These are phyloP conservation scores for Scolanthus callimorphus DNA, from an alignment of 92 coral and sea anemone genomes.

Conservation along the genomic window DNA sequence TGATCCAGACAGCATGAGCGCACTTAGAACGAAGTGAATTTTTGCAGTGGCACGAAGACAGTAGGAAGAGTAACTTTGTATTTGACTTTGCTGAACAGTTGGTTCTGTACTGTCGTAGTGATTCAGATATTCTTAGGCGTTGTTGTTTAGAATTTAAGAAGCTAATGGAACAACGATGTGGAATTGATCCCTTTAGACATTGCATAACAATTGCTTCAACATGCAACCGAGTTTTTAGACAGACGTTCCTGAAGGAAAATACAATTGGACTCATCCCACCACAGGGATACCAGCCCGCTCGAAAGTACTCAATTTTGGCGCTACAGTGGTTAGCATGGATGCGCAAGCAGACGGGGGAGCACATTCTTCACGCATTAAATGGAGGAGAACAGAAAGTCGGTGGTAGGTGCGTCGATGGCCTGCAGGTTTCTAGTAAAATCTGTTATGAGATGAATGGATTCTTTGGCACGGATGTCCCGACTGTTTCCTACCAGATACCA, in stretches of 20 bases:
- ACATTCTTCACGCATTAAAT: constrained; percentile 30
- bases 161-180: constrained; percentile 9
- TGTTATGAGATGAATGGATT: constrained; percentile 31
- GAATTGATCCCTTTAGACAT: constrained; percentile 31
- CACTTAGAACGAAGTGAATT: constrained; percentile 6
- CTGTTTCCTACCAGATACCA: constrained; percentile 27
- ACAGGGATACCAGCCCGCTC: constrained; percentile 17
- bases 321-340: constrained; percentile 4
- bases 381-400: constrained; percentile 36
- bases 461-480: constrained; percentile 39
- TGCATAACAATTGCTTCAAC: constrained; percentile 46
- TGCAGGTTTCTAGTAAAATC: constrained; percentile 12
- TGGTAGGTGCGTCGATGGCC: constrained; percentile 31
- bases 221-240: constrained; percentile 26
- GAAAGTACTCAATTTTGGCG: constrained; percentile 36
- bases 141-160: constrained; percentile 32
- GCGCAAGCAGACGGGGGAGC: not conserved
- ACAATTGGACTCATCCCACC: constrained; percentile 52
- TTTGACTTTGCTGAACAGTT: constrained; percentile 47
- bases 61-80: constrained; percentile 1
- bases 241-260: constrained; percentile 14
- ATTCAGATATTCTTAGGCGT: constrained; percentile 27
- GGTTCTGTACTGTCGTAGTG: constrained; percentile 37
- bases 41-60: constrained; percentile 18
- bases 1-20: constrained; percentile 47